Percentiles rank a stretch among this genome's conserved stretches.
Evolutionary conservation across 2,888 invertebrate genomes (phyloP).

Genomic region (Euzophera pinguis): DNA sequence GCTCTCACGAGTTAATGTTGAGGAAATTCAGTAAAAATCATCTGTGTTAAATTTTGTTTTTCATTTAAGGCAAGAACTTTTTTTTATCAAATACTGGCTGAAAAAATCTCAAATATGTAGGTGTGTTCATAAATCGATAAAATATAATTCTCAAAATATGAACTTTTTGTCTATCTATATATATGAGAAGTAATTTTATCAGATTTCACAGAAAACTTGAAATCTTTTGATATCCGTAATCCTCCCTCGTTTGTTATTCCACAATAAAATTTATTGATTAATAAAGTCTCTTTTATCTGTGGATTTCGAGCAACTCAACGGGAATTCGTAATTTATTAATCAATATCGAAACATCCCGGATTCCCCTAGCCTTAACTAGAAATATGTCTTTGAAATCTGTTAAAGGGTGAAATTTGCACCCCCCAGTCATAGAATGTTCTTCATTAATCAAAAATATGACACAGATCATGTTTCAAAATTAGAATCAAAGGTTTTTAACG

Average conservation of each 20-base stretch:
- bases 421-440: constrained; percentile 14
- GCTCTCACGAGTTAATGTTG: neutral
- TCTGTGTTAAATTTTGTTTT: no score
- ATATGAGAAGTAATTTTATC: neutral
- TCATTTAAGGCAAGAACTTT: no score
- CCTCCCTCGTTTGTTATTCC: constrained; percentile 6
- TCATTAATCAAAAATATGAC: constrained; percentile 24
- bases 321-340: constrained; percentile 39
- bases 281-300: constrained; percentile 16
- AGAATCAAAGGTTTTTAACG: constrained; percentile 3
- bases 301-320: constrained; percentile 18
- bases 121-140: no score
- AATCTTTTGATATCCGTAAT: constrained; percentile 2
- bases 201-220: neutral
- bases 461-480: constrained; percentile 15
- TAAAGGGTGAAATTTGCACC: constrained; percentile 20
- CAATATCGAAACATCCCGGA: constrained; percentile 37
- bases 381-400: constrained; percentile 47
- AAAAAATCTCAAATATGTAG: no score
- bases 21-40: neutral
- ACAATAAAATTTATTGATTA: constrained; percentile 19
- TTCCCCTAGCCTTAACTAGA: constrained; percentile 26
- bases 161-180: neutral
- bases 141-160: no score
- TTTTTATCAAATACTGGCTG: neutral